A percentile compares a stretch with the other conserved stretches of the same genome.
phyloP scores from a whole-genome alignment of 2,797 vertebrate genomes.

The Aulostomus chinensis region DNA sequence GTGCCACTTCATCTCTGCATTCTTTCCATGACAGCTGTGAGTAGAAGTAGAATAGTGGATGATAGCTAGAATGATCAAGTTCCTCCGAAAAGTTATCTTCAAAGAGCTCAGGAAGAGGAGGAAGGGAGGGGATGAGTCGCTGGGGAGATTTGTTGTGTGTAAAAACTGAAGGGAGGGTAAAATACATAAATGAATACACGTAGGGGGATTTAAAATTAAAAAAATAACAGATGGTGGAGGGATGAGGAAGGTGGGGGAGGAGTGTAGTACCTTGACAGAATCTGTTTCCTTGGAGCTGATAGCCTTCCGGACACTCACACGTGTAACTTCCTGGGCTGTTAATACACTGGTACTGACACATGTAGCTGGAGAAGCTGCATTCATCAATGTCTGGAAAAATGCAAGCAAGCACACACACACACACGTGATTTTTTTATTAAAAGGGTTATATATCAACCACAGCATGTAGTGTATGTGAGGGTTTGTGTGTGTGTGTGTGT shows the following conservation, averaged over 20 bases:
- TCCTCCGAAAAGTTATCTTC: conserved; percentile 25
- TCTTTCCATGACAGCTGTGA: conserved; percentile 67
- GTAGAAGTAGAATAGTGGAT: conserved; percentile 26
- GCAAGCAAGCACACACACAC: conserved; percentile 13
- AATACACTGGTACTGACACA: conserved; percentile 93
- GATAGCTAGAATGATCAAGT: conserved; percentile 22
- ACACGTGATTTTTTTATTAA: background rate
- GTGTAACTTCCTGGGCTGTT: conserved; percentile 93
- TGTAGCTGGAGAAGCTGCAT: conserved; percentile 91
- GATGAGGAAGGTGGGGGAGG: conserved; percentile 9
- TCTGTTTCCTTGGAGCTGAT: conserved; percentile 91
- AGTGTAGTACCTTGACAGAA: conserved; percentile 89
- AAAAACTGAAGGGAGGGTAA: conserved; percentile 24
- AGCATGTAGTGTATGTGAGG: background rate
- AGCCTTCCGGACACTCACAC: conserved; percentile 94
- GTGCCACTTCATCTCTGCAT: conserved; percentile 53
- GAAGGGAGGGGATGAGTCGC: background rate
- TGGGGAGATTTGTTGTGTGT: conserved; percentile 24
- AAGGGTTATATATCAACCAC: too few relatives aligned
- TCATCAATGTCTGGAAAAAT: conserved; percentile 89
- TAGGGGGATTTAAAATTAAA: background rate
- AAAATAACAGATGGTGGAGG: conserved; percentile 13
- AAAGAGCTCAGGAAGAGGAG: conserved; percentile 26
- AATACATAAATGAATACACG: conserved; percentile 24
- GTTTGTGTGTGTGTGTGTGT: background rate